A percentile compares a stretch with the other conserved stretches of the same genome.
Conservation (phyloP, 2,113 vertebrate genomes). For the Microtus pennsylvanicus region DNA sequence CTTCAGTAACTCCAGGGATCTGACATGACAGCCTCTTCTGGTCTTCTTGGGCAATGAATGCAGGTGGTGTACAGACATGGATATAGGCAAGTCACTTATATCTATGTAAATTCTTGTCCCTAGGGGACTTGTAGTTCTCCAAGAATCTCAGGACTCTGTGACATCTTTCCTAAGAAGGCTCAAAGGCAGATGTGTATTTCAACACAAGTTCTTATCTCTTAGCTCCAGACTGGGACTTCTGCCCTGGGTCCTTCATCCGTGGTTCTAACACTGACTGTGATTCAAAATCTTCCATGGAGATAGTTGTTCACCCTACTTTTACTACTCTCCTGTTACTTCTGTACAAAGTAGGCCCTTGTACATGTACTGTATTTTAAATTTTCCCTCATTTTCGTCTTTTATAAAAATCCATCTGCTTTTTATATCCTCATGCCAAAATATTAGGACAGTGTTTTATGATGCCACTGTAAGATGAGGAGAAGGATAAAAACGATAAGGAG, state of each 20-base stretch:
- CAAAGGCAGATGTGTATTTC: not conserved
- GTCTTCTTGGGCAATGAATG: not conserved
- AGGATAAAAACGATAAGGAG: not conserved
- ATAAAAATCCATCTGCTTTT: not conserved
- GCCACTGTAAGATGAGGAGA: not conserved
- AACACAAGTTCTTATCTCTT: not conserved
- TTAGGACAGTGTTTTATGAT: not conserved
- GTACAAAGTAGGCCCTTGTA: not conserved
- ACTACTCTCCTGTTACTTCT: not conserved
- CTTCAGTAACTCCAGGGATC: not conserved
- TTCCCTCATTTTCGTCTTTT: not conserved
- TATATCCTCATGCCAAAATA: not conserved
- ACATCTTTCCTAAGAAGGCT: slow-evolving; percentile 5
- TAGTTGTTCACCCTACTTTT: not conserved
- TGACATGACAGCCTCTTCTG: not conserved
- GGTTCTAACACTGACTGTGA: not conserved
- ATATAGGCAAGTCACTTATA: not conserved
- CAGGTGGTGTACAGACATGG: not conserved
- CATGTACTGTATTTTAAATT: not conserved
- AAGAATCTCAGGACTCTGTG: slow-evolving; percentile 2
- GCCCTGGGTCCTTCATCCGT: not conserved
- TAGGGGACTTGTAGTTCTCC: not conserved
- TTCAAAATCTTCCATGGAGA: not conserved
- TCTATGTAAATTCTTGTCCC: not conserved
- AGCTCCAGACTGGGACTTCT: not conserved